Evolutionary conservation across 2,888 invertebrate genomes (phyloP).

Genomic region (Psococerastis gibbosa): DNA sequence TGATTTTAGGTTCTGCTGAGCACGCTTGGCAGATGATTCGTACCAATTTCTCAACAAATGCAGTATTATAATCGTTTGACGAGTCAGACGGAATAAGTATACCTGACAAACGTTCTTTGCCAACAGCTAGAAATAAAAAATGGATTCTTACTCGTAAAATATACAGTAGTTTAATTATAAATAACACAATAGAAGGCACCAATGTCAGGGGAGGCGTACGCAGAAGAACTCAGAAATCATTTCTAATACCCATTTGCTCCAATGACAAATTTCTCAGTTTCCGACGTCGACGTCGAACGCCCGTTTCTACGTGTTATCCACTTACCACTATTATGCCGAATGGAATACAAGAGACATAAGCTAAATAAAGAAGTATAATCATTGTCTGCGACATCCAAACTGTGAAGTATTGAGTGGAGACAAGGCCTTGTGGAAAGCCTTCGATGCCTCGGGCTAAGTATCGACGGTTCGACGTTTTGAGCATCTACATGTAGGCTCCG

Average conservation of each 20-base stretch:
- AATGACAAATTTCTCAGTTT: too few relatives aligned
- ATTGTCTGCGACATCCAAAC: conserved; percentile 76
- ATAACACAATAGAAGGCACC: too few relatives aligned
- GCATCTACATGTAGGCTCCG: too few relatives aligned
- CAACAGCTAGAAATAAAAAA: conserved; percentile 53
- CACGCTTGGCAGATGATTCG: conserved; percentile 67
- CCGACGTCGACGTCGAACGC: conserved; percentile 10
- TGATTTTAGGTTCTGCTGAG: conserved; percentile 73
- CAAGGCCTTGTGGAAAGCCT: conserved; percentile 51
- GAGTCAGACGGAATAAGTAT: conserved; percentile 45
- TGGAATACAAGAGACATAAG: conserved; percentile 77
- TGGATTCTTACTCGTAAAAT: too few relatives aligned
- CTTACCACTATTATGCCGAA: conserved; percentile 85
- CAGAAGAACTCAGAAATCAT: too few relatives aligned
- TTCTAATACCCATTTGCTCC: too few relatives aligned
- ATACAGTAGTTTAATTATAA: too few relatives aligned
- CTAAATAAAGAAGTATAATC: conserved; percentile 88
- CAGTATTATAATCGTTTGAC: conserved; percentile 55
- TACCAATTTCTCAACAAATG: conserved; percentile 65
- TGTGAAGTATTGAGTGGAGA: conserved; percentile 70
- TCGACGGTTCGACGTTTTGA: neutral
- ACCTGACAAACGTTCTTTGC: conserved; percentile 59
- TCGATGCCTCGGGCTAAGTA: conserved; percentile 11
- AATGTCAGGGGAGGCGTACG: too few relatives aligned
- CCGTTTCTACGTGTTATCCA: too few relatives aligned